Percentiles rank a stretch among this genome's conserved stretches.
phyloP scores from a whole-genome alignment of 2,888 invertebrate species.

The Deilephila porcellus region DNA sequence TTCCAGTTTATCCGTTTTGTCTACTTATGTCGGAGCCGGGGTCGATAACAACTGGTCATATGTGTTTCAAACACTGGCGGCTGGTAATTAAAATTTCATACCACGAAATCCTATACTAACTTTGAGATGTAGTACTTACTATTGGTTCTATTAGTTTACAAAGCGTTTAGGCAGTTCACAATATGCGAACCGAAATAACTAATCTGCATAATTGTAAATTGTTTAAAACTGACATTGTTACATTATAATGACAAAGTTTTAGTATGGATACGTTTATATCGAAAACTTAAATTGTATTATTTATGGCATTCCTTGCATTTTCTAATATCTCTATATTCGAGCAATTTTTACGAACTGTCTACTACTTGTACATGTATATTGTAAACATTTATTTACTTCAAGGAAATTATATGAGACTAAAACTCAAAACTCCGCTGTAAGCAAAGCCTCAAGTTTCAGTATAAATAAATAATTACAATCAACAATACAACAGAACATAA shows the following conservation, averaged over 20 bases:
- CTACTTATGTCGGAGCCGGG: not conserved
- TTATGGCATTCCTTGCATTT: not conserved
- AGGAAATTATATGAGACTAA: not conserved
- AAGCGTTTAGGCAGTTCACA: not conserved
- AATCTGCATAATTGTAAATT: not conserved
- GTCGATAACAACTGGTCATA: not conserved
- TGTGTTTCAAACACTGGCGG: not conserved
- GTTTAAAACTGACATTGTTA: not conserved
- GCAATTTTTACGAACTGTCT: not conserved
- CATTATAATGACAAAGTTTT: not conserved
- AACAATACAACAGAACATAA: constrained; percentile 14
- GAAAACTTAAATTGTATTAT: not conserved
- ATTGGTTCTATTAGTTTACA: not conserved
- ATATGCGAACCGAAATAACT: not conserved
- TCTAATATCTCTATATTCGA: not conserved
- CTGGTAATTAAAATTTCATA: constrained; percentile 1
- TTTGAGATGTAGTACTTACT: not conserved
- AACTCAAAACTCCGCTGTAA: not conserved
- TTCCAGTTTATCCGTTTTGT: not conserved
- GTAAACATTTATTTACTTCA: constrained; percentile 6
- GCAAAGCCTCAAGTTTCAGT: not conserved
- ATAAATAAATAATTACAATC: constrained; percentile 4
- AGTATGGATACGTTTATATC: not conserved
- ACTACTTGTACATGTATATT: too few species aligned
- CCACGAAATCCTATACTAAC: constrained; percentile 6